Base-by-base conservation (phyloP, 2,888 invertebrate genomes). In the Mellilla xanthometata region DNA sequence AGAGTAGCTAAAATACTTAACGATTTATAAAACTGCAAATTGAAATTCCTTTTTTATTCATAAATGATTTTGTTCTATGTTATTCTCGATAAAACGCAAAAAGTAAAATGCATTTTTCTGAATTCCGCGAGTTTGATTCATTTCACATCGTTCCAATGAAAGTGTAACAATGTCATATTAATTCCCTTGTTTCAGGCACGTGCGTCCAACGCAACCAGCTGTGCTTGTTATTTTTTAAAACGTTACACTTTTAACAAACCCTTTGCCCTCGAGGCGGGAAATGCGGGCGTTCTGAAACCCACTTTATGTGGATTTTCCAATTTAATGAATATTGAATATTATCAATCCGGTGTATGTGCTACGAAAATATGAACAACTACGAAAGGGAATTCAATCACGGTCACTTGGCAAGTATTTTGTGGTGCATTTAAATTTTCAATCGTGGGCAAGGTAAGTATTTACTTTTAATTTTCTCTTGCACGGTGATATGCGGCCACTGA, bases 161-260 rank as follows among this genome's bases (percentile, higher is more conserved):
- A 52, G 58, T 54, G 50, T 57, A 59, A 54, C 61, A 62, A 60
- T 61, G 68, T 68, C 54, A 61, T 63, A 63, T 67, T 64, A 64
- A 68, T 64, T 55, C 49, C 58, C 60, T 59, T 62, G 52, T 65
- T 70, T 67, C 49, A 19, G 49, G 51, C 52, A 56, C 56, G 53
- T 64, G 65, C 56, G 59, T 61, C 58, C 58, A 54, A 62, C 52
- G 53, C 56, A 51, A 62, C 59, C 60, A 59, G 60, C 51, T 61
- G 64, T 50, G 57, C 58, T 66, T 66, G 71, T 70, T 74, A 65
- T 69, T 68, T 68, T 52, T 60, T 57, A 60, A 58, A 65, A 68
- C 58, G 58, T 60, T 71, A 65, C 55, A 62, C 70, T 72, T 68
- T 71, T 65, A 66, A 68, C 66, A 65, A 61, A 60, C 58, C 52